Percentiles rank a stretch among this genome's conserved stretches.
Evolutionary conservation across 2,888 invertebrate genomes (phyloP).

Genomic region (Vesta saturnalis): DNA sequence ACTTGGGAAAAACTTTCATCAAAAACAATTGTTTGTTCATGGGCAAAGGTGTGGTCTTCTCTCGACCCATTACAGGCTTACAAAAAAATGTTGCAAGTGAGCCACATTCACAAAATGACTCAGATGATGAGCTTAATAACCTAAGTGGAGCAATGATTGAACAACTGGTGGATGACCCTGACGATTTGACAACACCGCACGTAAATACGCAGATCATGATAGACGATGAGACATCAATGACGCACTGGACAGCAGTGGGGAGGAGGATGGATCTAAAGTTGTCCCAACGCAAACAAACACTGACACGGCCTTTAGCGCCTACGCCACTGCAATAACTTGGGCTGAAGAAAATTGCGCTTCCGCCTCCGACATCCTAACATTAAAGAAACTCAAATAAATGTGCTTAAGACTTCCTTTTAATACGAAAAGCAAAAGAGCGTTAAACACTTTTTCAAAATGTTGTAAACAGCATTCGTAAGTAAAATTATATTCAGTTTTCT

Average conservation of each 20-base stretch:
- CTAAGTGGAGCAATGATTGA: background rate
- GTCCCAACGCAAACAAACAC: background rate
- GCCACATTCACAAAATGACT: background rate
- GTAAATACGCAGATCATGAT: background rate
- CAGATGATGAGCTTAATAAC: background rate
- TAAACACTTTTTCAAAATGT: too few species aligned
- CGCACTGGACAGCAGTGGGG: too few species aligned
- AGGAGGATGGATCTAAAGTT: background rate
- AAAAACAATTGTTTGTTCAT: background rate
- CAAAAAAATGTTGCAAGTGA: background rate
- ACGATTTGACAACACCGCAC: background rate
- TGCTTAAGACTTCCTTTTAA: too few species aligned
- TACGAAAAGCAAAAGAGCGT: too few species aligned
- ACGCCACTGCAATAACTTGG: background rate
- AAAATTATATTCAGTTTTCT: too few species aligned
- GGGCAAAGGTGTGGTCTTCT: background rate
- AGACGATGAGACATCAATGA: too few species aligned
- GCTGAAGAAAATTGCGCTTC: background rate
- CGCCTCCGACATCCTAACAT: background rate
- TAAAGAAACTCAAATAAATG: too few species aligned
- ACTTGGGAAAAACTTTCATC: background rate
- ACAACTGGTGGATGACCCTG: background rate
- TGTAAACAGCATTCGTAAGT: too few species aligned
- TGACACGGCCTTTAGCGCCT: background rate
- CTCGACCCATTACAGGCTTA: background rate